Evolutionary conservation across 1,140 invertebrate genomes (phyloP), one percentile per base, ranked within the genome.

Genomic region (Microplitis mediator): DNA sequence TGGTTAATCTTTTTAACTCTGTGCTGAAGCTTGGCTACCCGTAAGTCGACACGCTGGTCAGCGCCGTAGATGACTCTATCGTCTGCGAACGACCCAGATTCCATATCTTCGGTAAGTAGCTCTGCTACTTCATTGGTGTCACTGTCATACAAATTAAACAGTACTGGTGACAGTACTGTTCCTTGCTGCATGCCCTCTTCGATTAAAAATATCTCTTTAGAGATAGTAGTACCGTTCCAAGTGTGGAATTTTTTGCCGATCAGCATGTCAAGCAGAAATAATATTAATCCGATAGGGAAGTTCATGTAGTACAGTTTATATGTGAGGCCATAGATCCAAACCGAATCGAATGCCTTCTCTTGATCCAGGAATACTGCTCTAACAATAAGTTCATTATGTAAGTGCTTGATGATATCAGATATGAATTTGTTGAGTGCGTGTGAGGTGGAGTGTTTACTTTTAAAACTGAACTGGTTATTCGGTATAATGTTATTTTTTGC

Each of bases 311-410:
- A 5, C 1, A 80, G 31, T 52, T 76, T 79, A 39, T 58, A 68
- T 0, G 79, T 50, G 0, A 80, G n/a, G 0, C 76, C 77, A 13
- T 72, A 4, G 11, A 66, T 3, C 62, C 71, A 72, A 0, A 72
- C 63, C 4, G 71, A 72, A 35, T 72, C 71, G n/a, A 72, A 72
- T 2, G 69, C 69, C 34, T 71, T 71, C 54, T 56, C 69, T 3
- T 63, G 4, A 14, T 71, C 69, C 0, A 66, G 11, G 0, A 72
- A 23, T 11, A 39, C 52, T 16, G 71, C 71, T 54, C 71, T 51
- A 0, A 72, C 71, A 9, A 23, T 14, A 5, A 62, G 3, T 3
- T 60, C 34, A 13, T 71, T 63, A 3, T 23, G 50, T 0, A 72
- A 3, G 6, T 0, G 3, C 0, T 4, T 56, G 32, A 36, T 66